phyloP scores from a whole-genome alignment of 2,113 vertebrate genomes.

The Zosterops pallidus region DNA sequence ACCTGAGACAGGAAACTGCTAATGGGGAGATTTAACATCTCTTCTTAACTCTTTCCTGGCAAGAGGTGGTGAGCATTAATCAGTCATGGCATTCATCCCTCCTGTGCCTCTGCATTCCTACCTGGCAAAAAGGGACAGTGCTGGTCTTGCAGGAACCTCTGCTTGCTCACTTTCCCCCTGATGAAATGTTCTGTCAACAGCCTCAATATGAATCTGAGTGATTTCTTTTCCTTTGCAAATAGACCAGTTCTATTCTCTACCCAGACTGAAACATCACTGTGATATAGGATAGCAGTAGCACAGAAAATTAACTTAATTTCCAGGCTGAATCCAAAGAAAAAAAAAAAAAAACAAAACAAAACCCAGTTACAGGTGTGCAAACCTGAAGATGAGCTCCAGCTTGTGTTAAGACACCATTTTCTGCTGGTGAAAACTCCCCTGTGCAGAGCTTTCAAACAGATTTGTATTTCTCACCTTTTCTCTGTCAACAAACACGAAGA shows the following conservation, averaged over 20 bases:
- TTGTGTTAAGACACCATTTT: not conserved
- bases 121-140: not conserved
- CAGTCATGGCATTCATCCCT: not conserved
- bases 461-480: slow-evolving; percentile 4
- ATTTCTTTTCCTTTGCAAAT: not conserved
- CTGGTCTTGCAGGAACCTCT: not conserved
- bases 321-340: not conserved
- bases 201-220: not conserved
- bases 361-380: not conserved
- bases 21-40: not conserved
- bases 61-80: not conserved
- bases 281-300: not conserved
- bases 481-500: not conserved
- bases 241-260: not conserved
- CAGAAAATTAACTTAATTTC: not conserved
- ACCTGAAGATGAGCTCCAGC: not conserved
- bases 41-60: not conserved
- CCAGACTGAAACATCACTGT: accelerated
- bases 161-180: not conserved
- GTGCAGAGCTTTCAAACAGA: not conserved
- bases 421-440: not conserved
- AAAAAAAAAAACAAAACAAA: not conserved
- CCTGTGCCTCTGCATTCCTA: not conserved
- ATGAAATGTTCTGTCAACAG: not conserved
- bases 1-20: not conserved